A percentile compares a stretch with the other conserved stretches of the same genome.
These are phyloP conservation scores for Anthoscopus minutus DNA, from an alignment of 2,113 vertebrate genomes.

Conservation along the genomic window DNA sequence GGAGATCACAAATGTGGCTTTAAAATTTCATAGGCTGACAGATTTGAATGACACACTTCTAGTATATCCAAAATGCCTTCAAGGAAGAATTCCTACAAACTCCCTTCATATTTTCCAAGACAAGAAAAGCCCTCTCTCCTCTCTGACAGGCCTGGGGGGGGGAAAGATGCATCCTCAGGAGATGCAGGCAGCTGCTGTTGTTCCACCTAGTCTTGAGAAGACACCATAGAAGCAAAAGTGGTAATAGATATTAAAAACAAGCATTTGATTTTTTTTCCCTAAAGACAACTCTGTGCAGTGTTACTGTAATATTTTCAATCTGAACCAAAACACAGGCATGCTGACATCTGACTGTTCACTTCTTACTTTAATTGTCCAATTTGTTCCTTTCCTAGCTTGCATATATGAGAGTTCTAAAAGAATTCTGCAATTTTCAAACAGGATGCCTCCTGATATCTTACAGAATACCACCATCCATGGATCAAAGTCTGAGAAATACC, in stretches of 20 bases:
- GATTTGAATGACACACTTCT: neutral
- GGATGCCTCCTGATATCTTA: neutral
- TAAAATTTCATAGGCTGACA: neutral
- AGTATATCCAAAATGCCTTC: neutral
- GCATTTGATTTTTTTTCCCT: neutral
- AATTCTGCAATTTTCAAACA: neutral
- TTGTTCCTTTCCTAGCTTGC: neutral
- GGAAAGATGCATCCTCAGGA: neutral
- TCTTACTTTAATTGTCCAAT: neutral
- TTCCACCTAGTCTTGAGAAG: neutral
- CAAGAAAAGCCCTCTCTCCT: neutral
- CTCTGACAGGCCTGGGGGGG: fast-evolving
- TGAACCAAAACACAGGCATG: neutral
- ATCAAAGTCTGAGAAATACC: neutral
- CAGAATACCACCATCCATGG: neutral
- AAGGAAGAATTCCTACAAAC: neutral
- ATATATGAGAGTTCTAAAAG: neutral
- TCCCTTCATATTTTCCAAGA: neutral
- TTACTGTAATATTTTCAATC: neutral
- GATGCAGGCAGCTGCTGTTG: neutral
- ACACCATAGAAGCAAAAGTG: neutral
- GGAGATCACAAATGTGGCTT: neutral
- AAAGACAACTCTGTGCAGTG: neutral
- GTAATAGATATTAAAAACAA: neutral
- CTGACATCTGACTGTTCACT: neutral